Percentiles rank a stretch among this genome's conserved stretches.
phyloP scores from a whole-genome alignment of 1,140 invertebrate genomes.

The Bombus sylvicola region DNA sequence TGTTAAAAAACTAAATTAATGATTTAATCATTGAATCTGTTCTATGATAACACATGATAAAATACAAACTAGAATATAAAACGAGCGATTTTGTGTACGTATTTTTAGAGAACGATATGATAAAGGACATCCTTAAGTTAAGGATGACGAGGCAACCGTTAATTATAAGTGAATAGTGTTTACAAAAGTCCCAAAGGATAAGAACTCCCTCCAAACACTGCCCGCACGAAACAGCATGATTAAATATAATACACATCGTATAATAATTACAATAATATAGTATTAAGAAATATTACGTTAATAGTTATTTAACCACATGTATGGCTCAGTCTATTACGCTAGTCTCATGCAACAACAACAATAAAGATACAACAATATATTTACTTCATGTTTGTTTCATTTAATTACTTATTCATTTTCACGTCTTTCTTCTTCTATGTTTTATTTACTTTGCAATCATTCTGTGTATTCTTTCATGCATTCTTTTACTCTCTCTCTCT shows the following conservation, averaged over 20 bases:
- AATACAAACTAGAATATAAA: not conserved
- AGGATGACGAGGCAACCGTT: not conserved
- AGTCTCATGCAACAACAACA: conserved; percentile 81
- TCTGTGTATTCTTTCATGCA: conserved; percentile 57
- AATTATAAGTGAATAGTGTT: not conserved
- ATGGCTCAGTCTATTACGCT: conserved; percentile 81
- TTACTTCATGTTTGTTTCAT: conserved; percentile 69
- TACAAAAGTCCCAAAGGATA: conserved; percentile 64
- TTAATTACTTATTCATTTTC: conserved; percentile 58
- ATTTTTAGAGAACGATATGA: not conserved
- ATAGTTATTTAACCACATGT: conserved; percentile 78
- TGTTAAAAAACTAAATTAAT: not conserved
- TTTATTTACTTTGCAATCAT: conserved; percentile 59
- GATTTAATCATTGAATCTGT: too few relatives aligned
- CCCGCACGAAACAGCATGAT: conserved; percentile 77
- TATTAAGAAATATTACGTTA: conserved; percentile 79
- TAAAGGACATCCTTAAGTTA: not conserved
- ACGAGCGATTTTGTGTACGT: not conserved
- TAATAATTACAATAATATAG: conserved; percentile 79
- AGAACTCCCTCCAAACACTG: conserved; percentile 73
- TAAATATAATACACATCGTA: conserved; percentile 79
- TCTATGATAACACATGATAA: not conserved
- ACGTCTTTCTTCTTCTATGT: conserved; percentile 38
- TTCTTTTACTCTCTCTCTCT: conserved; percentile 38
- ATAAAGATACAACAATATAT: conserved; percentile 81